phyloP scores from a whole-genome alignment of 2,888 invertebrate species.

The Acanthoscelides obtectus region DNA sequence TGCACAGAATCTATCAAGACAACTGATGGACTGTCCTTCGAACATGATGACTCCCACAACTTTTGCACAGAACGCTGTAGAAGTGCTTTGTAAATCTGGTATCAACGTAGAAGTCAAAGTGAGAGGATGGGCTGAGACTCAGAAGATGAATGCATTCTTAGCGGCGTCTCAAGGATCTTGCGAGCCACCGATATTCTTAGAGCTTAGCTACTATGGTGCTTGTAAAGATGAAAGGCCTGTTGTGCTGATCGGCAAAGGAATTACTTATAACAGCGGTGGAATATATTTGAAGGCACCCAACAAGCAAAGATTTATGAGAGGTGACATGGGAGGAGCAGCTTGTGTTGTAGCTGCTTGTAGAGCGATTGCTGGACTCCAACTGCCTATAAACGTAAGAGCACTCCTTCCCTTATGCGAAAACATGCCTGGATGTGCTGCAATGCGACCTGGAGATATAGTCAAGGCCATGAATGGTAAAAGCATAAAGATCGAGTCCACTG shows the following conservation, averaged over 20 bases:
- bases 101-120: constrained; percentile 64
- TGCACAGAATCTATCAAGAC: constrained; percentile 74
- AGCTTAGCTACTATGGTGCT: constrained; percentile 68
- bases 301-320: constrained; percentile 67
- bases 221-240: constrained; percentile 58
- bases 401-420: constrained; percentile 77
- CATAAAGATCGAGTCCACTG: constrained; percentile 70
- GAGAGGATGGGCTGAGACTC: constrained; percentile 70
- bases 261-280: constrained; percentile 63
- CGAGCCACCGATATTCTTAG: constrained; percentile 74
- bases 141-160: constrained; percentile 76
- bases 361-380: constrained; percentile 63
- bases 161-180: constrained; percentile 72
- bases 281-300: constrained; percentile 62
- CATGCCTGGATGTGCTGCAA: constrained; percentile 73
- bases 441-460: constrained; percentile 75
- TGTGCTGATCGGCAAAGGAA: constrained; percentile 63
- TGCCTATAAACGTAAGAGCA: constrained; percentile 70
- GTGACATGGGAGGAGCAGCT: constrained; percentile 84
- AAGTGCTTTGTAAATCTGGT: constrained; percentile 51
- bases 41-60: constrained; percentile 74
- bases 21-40: constrained; percentile 74
- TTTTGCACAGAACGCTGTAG: constrained; percentile 67
- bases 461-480: constrained; percentile 70
- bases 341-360: constrained; percentile 67